Evolutionary conservation across 2,113 vertebrate genomes (phyloP), one percentile per base, ranked within the genome.

Genomic region (Cyanistes caeruleus): DNA sequence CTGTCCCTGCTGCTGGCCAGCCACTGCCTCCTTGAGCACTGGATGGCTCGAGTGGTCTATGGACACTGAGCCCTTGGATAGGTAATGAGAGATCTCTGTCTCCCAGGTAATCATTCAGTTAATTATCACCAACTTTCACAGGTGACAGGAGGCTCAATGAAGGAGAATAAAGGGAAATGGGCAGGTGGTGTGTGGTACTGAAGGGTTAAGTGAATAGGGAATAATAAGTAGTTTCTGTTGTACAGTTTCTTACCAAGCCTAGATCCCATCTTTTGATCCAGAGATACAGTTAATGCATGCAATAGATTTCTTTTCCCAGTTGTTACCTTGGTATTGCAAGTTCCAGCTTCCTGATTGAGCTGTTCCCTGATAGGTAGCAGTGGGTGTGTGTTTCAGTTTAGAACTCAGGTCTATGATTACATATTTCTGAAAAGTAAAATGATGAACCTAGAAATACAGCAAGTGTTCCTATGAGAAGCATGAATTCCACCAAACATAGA

Each of bases 71-170:
- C 60, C 8, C 64, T 60, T 0, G 0, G 75, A 9, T 15, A 7
- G 60, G n/a, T 85, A 79, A 78, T 43, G 64, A 90, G 84, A 94
- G 91, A 74, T 90, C 80, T 80, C 37, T 89, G 70, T 49, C 94
- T 83, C 70, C 0, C 46, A 77, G 67, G 74, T 84, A 73, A 30
- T 95, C 80, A 84, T 58, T 64, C 79, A 52, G 69, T 78, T 76
- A 79, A 93, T 92, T 82, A 91, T 75, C 93, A 75, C 49, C 63
- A 51, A 31, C 87, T 62, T 89, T 49, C 75, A 82, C 56, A 56
- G 63, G 12, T 92, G 77, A 75, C 41, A 13, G 11, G 81, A 89
- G 49, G 49, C 80, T 96, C 73, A 13, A 31, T 60, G 89, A 49
- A 89, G 84, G 74, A 68, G 81, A 82, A 52, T 49, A 37, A 60